Evolutionary conservation across 1,140 invertebrate species (phyloP).

Genomic region (Octopus sinensis): DNA sequence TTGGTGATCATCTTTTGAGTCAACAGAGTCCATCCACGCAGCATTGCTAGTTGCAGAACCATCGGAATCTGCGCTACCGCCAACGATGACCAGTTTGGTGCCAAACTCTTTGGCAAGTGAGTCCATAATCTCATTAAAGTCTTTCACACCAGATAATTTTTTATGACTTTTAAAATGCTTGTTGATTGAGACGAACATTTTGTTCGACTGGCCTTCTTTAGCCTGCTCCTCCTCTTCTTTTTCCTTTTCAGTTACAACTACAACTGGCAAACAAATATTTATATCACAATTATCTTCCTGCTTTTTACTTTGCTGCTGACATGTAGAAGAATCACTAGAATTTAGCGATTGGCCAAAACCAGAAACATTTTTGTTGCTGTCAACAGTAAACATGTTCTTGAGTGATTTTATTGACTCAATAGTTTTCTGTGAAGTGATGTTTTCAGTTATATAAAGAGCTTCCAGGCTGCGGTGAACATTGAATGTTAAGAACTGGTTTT

Average conservation of each 20-base stretch:
- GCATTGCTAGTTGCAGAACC: no score
- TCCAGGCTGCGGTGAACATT: conserved; percentile 21
- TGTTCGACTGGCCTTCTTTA: not conserved
- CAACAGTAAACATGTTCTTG: conserved; percentile 6
- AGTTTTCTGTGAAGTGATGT: not conserved
- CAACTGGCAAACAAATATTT: not conserved
- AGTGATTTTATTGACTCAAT: conserved; percentile 8
- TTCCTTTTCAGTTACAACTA: not conserved
- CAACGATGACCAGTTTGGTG: not conserved
- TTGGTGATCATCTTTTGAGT: conserved; percentile 6
- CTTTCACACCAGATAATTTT: not conserved
- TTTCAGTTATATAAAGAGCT: not conserved
- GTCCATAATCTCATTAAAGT: not conserved
- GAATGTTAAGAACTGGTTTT: conserved; percentile 47
- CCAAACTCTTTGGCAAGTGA: conserved; percentile 1
- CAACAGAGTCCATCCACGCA: not conserved
- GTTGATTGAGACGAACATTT: not conserved
- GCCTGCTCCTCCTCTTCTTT: not conserved
- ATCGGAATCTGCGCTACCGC: not conserved
- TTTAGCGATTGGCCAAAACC: not conserved
- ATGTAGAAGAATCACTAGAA: conserved; percentile 11
- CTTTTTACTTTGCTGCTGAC: not conserved
- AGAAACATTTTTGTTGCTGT: not conserved
- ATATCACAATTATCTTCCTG: not conserved
- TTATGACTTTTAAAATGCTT: not conserved